Base-by-base conservation (phyloP, 2,797 vertebrate species). In the Malacoraja senta region DNA sequence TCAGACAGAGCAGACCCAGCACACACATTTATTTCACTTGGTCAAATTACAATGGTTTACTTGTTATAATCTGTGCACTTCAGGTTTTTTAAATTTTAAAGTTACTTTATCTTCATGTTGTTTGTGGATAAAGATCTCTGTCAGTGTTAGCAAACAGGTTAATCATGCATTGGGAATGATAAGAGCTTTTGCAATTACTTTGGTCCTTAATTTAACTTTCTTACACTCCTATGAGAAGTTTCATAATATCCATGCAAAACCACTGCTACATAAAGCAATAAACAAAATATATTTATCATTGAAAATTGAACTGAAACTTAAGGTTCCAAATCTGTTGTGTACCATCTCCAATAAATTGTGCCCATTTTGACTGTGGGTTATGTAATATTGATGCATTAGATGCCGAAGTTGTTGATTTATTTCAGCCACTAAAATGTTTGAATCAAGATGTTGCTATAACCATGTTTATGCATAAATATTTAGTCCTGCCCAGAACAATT, bases 341-440 rank as follows among this genome's bases (percentile, higher is more conserved):
- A 15, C 83, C n/a, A n/a, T 65, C 61, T 65, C 29, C 15, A 17
- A 15, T 32, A 19, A 65, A 32, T 61, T 1, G 15, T 65, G 15
- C 1, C 58, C 13, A 32, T 65, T 86, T 21, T 15, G 58, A 86
- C 29, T 53, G 3, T 63, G 19, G n/a, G 63, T 53, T 53, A 58
- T 65, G 83, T 21, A 86, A 86, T 86, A 86, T 86, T 86, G 83
- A 32, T 65, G 29, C 83, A 65, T n/a, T 10, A 86, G 83, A 19
- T 63, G 29, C 15, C 8, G 61, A 7, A 63, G 3, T 15, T 58
- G 58, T 63, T 61, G 83, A 86, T n/a, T 63, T 63, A n/a, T 63
- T 86, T 58, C 58, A 63, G 83, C 83, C 1, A 86, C 13, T 8
- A 63, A 8, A 86, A 65, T 17, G 61, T 26, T 86, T 86, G 12